Conservation (phyloP, 2,797 vertebrate species). For the Takifugu ocellatus region DNA sequence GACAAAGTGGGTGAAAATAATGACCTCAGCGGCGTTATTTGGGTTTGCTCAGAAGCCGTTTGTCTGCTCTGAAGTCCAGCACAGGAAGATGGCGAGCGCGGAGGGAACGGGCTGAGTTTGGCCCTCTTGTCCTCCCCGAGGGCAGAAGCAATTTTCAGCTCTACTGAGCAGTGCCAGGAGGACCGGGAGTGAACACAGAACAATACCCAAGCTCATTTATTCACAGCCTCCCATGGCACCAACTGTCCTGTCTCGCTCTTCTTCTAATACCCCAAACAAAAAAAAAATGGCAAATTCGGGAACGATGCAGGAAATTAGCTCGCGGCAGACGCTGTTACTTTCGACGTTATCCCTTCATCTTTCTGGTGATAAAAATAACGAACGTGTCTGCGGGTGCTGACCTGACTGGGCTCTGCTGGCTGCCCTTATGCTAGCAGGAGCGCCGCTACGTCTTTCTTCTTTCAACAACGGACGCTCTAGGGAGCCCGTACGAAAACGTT, state of each 20-base stretch:
- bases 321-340: too few relatives aligned
- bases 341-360: too few relatives aligned
- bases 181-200: constrained; percentile 65
- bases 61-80: constrained; percentile 17
- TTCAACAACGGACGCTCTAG: too few relatives aligned
- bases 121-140: constrained; percentile 54
- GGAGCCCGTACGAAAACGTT: too few relatives aligned
- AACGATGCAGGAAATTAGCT: too few relatives aligned
- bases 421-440: too few relatives aligned
- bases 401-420: too few relatives aligned
- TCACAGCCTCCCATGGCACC: constrained; percentile 47
- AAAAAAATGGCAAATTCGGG: not conserved
- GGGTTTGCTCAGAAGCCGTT: constrained; percentile 8
- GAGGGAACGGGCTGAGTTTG: constrained; percentile 37
- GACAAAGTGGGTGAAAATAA: constrained; percentile 3
- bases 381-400: too few relatives aligned
- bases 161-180: constrained; percentile 70
- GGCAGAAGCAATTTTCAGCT: constrained; percentile 79
- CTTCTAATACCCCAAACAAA: constrained; percentile 34
- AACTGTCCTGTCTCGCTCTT: constrained; percentile 24
- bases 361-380: too few relatives aligned
- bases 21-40: not conserved
- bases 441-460: too few relatives aligned
- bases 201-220: constrained; percentile 72
- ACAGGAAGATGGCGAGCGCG: constrained; percentile 22